These are phyloP conservation scores for Drosophila ochracea DNA, from an alignment of 2,888 invertebrate genomes.

Conservation along the genomic window DNA sequence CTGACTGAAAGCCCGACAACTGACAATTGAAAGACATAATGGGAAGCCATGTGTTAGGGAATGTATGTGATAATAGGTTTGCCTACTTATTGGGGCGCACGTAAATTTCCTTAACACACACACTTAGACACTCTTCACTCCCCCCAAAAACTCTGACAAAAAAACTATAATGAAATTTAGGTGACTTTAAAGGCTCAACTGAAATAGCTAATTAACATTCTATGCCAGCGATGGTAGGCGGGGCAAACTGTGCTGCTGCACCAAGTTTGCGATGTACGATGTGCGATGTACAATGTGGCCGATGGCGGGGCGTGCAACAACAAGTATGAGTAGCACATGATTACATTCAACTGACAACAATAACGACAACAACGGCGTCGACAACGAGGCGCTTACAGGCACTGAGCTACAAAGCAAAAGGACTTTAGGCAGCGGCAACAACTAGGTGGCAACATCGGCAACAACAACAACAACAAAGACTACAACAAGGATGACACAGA, in stretches of 20 bases:
- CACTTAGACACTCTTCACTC: neutral
- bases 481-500: slow-evolving; percentile 43
- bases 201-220: slow-evolving; percentile 43
- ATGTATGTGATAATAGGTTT: slow-evolving; percentile 17
- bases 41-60: slow-evolving; percentile 23
- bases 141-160: neutral
- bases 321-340: slow-evolving; percentile 28
- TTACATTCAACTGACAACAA: slow-evolving; percentile 25
- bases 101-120: neutral
- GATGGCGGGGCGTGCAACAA: neutral
- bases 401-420: slow-evolving; percentile 46
- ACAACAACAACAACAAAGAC: slow-evolving; percentile 9
- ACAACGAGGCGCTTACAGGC: slow-evolving; percentile 28
- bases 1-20: slow-evolving; percentile 8
- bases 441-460: slow-evolving; percentile 46
- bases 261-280: neutral
- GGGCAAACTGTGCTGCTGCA: slow-evolving; percentile 11
- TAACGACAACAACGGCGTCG: slow-evolving; percentile 11
- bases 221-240: slow-evolving; percentile 23
- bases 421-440: slow-evolving; percentile 50
- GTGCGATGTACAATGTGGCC: neutral
- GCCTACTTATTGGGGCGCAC: slow-evolving; percentile 31
- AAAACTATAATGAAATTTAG: slow-evolving; percentile 38
- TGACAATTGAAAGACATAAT: slow-evolving; percentile 55
- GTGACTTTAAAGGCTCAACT: slow-evolving; percentile 14